phyloP scores from a whole-genome alignment of 2,113 vertebrate genomes.

The Alexandromys fortis region DNA sequence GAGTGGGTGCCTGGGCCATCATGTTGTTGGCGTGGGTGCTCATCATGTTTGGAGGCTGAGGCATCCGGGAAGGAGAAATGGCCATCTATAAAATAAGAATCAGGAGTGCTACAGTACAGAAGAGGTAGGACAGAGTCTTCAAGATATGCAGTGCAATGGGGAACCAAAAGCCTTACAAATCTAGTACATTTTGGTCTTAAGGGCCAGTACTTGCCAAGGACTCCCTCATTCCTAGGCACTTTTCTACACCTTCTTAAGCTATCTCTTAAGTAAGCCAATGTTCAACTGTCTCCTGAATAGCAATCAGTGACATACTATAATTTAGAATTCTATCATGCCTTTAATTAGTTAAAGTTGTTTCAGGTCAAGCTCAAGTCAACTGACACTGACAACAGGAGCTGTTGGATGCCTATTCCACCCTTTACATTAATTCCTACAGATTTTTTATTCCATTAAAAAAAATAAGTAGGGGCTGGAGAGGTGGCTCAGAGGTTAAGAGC shows the following conservation, averaged over 20 bases:
- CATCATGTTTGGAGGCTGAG: constrained; percentile 94
- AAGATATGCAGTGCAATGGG: neutral
- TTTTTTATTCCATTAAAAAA: neutral
- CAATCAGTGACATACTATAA: neutral
- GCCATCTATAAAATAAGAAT: constrained; percentile 89
- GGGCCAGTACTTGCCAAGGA: neutral
- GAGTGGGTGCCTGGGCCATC: constrained; percentile 90
- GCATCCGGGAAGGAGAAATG: constrained; percentile 96
- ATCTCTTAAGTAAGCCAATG: neutral
- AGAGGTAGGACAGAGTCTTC: neutral
- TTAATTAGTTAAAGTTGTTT: neutral
- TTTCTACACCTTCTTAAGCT: neutral
- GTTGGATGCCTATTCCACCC: neutral
- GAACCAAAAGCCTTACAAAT: neutral
- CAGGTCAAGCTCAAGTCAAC: neutral
- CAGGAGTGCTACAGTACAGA: neutral
- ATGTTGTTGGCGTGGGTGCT: constrained; percentile 91
- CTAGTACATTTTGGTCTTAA: neutral
- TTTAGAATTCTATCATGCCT: neutral
- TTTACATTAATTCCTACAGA: neutral
- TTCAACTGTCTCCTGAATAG: neutral
- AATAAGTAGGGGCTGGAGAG: too few relatives aligned
- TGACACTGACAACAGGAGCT: neutral
- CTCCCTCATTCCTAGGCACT: neutral
- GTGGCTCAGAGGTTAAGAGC: too few relatives aligned